A percentile compares a stretch with the other conserved stretches of the same genome.
phyloP scores from a whole-genome alignment of 2,113 vertebrate genomes.

The Apistogramma diplotaenia region DNA sequence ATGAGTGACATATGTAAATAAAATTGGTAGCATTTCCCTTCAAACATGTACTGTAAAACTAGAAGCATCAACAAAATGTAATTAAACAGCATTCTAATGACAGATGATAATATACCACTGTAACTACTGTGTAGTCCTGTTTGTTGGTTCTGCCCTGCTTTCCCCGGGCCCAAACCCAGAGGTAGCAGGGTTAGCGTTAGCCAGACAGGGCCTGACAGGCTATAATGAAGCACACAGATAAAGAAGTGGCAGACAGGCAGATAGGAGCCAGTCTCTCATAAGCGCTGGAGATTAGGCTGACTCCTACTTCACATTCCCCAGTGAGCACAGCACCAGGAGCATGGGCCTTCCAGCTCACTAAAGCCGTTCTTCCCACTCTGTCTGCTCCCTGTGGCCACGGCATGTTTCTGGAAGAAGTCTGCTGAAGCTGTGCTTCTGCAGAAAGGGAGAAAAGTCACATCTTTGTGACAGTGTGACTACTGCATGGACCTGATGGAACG shows the following conservation, averaged over 20 bases:
- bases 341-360: background rate
- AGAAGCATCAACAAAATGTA: background rate
- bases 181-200: constrained; percentile 28
- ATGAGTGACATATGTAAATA: no score
- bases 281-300: constrained; percentile 84
- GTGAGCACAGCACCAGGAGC: constrained; percentile 63
- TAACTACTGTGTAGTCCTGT: background rate
- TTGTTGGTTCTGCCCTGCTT: background rate
- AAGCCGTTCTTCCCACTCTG: constrained; percentile 16
- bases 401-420: constrained; percentile 13
- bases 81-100: background rate
- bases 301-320: constrained; percentile 87
- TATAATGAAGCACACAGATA: constrained; percentile 89
- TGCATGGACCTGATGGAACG: background rate
- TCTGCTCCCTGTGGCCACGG: constrained; percentile 2
- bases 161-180: constrained; percentile 9
- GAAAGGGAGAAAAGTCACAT: constrained; percentile 1
- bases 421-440: background rate
- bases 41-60: background rate
- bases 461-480: background rate
- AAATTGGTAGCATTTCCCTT: no score
- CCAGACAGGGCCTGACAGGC: constrained; percentile 86
- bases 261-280: constrained; percentile 84
- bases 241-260: constrained; percentile 84
- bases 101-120: background rate